phyloP scores from a whole-genome alignment of 1,140 invertebrate species.

The Stratiolaelaps scimitus region DNA sequence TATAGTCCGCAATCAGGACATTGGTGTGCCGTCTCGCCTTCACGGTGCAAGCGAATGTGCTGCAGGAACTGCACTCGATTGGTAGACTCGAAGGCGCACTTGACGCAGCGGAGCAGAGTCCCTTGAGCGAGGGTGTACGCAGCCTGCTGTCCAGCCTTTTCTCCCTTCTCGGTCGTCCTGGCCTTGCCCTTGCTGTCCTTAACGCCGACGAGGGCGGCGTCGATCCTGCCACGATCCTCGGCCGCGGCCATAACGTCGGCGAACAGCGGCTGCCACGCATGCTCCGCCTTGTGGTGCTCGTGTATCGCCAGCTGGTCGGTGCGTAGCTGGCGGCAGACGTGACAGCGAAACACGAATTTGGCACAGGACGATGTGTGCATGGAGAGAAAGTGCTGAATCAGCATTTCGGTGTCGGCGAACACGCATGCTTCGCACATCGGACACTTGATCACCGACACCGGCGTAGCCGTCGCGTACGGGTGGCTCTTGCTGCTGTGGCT shows the following conservation, averaged over 20 bases:
- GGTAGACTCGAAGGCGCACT: conserved; percentile 22
- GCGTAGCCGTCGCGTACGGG: conserved; percentile 4
- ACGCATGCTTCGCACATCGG: conserved; percentile 27
- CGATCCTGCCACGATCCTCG: background rate
- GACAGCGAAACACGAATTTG: conserved; percentile 27
- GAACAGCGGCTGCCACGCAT: conserved; percentile 12
- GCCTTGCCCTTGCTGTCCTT: conserved; percentile 16
- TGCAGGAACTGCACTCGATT: conserved; percentile 25
- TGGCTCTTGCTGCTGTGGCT: conserved; percentile 26
- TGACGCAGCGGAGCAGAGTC: conserved; percentile 10
- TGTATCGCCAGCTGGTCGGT: conserved; percentile 25
- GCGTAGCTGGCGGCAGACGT: conserved; percentile 19
- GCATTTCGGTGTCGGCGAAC: conserved; percentile 27
- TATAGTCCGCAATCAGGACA: conserved; percentile 17
- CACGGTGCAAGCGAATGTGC: conserved; percentile 13
- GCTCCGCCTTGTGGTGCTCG: conserved; percentile 25
- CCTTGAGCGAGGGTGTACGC: conserved; percentile 16
- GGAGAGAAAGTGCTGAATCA: conserved; percentile 23
- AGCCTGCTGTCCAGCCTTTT: background rate
- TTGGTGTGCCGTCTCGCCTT: conserved; percentile 14
- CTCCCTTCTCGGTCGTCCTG: background rate
- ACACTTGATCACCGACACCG: conserved; percentile 28
- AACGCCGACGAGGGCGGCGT: background rate
- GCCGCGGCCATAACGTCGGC: conserved; percentile 18
- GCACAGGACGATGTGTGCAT: conserved; percentile 13